Evolutionary conservation across 2,888 invertebrate genomes (phyloP), one percentile per base, ranked within the genome.

Genomic region (Parnassius mnemosyne): DNA sequence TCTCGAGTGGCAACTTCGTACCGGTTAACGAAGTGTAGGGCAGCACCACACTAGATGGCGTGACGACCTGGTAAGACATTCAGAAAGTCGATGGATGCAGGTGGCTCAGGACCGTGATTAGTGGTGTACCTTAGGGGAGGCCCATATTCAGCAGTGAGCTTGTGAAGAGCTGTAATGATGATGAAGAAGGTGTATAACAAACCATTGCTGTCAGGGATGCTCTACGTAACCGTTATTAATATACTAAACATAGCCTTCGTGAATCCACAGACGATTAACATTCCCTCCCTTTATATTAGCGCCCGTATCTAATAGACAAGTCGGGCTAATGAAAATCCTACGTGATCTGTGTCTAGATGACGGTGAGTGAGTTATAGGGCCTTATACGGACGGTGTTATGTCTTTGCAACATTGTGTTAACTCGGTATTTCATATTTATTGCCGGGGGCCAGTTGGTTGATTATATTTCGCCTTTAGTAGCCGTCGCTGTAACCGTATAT

Each of bases 271-370:
- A 9, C 13, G 49, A n/a, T 9, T 9, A 9, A n/a, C 7, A 9
- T 7, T 49, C 13, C 16, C 44, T 46, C 34, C 46, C 47, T 46
- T 49, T 43, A 46, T 41, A 52, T 57, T 57, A 57, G 49, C 53
- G 61, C 47, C 41, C 56, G 34, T 54, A 34, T 57, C 53, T 64
- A 58, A 65, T 61, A 61, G 65, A 62, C 65, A 58, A 41, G 64
- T 12, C 55, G 41, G 56, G 42, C 44, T 65, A 66, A 66, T 66
- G 66, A 66, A 66, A 65, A 65, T 54, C 11, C 56, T 63, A 66
- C 66, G 66, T 66, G 66, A 42, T 11, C 60, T 10, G 62, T 51
- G 13, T 63, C 20, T 49, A 5, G 20, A 55, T 46, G 60, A 52
- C 25, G 13, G 10, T 2, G 10, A 20, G 9, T 62, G 62, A 61